Evolutionary conservation across 2,888 invertebrate species (phyloP).

Genomic region (Philaethria dido): DNA sequence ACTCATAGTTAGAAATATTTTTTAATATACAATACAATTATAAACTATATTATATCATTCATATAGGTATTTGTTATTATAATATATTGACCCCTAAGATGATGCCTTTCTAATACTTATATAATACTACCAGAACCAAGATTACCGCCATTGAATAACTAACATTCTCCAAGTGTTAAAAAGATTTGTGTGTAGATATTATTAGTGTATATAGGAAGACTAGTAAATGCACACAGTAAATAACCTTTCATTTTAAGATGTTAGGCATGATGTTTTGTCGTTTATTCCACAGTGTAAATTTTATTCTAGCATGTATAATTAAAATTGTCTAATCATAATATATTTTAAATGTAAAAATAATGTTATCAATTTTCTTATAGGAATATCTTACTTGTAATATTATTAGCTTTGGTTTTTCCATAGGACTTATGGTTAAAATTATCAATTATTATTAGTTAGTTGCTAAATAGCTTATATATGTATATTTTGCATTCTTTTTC

Average conservation of each 20-base stretch:
- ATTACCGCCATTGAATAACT: conserved; percentile 36
- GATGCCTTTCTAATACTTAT: conserved; percentile 58
- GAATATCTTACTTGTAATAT: neutral
- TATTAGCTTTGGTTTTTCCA: neutral
- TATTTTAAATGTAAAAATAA: too few species aligned
- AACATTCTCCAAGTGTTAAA: conserved; percentile 20
- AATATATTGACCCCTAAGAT: conserved; percentile 46
- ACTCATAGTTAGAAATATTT: too few species aligned
- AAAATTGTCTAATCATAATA: too few species aligned
- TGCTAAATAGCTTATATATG: neutral
- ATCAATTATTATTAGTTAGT: neutral
- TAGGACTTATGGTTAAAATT: neutral
- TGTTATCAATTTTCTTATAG: neutral
- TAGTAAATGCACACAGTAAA: neutral
- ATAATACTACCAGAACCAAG: conserved; percentile 50
- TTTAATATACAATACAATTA: too few species aligned
- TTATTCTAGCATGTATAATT: neutral
- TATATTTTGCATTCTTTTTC: conserved; percentile 41
- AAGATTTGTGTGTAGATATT: conserved; percentile 3
- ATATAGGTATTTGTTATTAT: neutral
- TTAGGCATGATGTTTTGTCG: neutral
- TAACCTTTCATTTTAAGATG: neutral
- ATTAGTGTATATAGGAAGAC: conserved; percentile 4
- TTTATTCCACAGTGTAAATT: neutral
- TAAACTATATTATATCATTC: too few species aligned